phyloP scores from a whole-genome alignment of 2,888 invertebrate genomes.

The Drosophila prolongata region DNA sequence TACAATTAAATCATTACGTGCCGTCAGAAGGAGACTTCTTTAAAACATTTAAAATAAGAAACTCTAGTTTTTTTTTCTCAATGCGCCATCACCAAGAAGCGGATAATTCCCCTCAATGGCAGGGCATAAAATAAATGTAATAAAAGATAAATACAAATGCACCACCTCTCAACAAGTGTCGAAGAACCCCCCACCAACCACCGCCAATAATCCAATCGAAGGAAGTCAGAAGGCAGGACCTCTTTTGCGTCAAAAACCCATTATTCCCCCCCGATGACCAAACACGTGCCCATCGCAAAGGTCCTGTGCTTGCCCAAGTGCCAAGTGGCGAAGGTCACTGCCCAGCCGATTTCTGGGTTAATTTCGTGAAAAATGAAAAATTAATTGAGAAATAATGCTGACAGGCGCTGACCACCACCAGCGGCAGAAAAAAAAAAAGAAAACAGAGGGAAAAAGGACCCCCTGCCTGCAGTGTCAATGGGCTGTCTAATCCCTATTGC shows the following conservation, averaged over 20 bases:
- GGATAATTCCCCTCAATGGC: neutral
- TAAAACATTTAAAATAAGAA: neutral
- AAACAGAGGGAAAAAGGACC: slow-evolving; percentile 31
- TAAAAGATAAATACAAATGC: slow-evolving; percentile 45
- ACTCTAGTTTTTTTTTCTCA: neutral
- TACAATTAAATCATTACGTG: neutral
- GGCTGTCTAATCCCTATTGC: slow-evolving; percentile 69
- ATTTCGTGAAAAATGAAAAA: slow-evolving; percentile 82
- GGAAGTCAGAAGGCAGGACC: slow-evolving; percentile 4
- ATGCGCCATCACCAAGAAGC: slow-evolving; percentile 1
- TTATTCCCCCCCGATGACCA: slow-evolving; percentile 18
- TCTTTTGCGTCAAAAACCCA: neutral
- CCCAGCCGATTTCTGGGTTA: slow-evolving; percentile 75
- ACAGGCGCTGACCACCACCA: slow-evolving; percentile 79
- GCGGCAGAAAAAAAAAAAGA: neutral
- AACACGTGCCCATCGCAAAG: slow-evolving; percentile 41
- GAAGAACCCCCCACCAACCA: neutral
- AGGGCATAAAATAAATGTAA: slow-evolving; percentile 40
- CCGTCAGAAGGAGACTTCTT: too few species aligned
- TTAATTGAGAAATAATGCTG: slow-evolving; percentile 84
- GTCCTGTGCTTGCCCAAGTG: slow-evolving; percentile 26
- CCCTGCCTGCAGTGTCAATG: slow-evolving; percentile 76
- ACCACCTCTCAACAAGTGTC: slow-evolving; percentile 32
- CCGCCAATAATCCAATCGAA: slow-evolving; percentile 24
- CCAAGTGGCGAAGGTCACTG: slow-evolving; percentile 77